Evolutionary conservation across 2,113 vertebrate species (phyloP), one percentile per base, ranked within the genome.

Genomic region (Lethenteron camtschaticum): DNA sequence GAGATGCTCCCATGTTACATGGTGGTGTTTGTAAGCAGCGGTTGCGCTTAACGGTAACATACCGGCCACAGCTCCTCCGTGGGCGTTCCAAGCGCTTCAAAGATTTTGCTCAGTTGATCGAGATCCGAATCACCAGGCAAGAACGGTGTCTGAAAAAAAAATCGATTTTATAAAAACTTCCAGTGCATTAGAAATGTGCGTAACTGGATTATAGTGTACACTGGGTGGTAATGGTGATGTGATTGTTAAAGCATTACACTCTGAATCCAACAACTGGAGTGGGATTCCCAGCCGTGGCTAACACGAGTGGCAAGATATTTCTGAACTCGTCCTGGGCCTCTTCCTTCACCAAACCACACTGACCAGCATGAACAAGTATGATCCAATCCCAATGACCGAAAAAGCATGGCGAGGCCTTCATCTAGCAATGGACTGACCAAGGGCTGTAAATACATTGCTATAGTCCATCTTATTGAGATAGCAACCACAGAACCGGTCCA

Each of bases 51-150:
- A 70, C 68, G 68, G 18, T 72, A 10, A 81, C 89, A 76, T 74
- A 99, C 94, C 71, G 92, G 92, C 94, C 94, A 99, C 1, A 82
- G 84, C 3, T 94, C 89, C 73, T 99, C 92, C 68, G 87, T 90
- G 60, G 94, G 85, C 24, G 94, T 99, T 57, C 94, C 90, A 41
- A 99, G 76, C 57, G 92, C 89, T 81, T 96, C 92, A 81, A 96
- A 96, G 79, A 96, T 96, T 76, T 86, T 90, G 24, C 90, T 89
- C 71, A 99, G 81, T 60, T 99, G 92, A 75, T 96, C 94, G 68
- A 96, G 86, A 75, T 99, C 92, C 2, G 92, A 96, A 75, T 96
- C 90, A 76, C 94, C 94, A 59, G 89, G 88, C 70, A 96, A 82
- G 82, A 96, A 96, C 1, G 92, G 90, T 77, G 92, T 82, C 94